Evolutionary conservation across 2,888 invertebrate species (phyloP).

Genomic region (Mantis religiosa): DNA sequence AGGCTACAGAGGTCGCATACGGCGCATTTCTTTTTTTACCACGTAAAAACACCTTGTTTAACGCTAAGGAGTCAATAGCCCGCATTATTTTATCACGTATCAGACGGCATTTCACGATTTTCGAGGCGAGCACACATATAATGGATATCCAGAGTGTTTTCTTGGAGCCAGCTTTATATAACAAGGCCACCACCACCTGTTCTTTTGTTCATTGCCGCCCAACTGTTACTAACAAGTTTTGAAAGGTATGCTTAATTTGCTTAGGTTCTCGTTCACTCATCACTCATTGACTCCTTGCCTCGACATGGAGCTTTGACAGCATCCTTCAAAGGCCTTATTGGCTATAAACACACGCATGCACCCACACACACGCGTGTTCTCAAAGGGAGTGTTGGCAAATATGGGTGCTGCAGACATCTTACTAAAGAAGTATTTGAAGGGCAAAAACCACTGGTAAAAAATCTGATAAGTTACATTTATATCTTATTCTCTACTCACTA

Average conservation of each 20-base stretch:
- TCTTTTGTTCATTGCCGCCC: not conserved
- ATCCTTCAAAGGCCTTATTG: not conserved
- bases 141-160: not conserved
- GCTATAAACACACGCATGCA: too few species aligned
- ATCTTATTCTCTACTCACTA: too few species aligned
- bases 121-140: not conserved
- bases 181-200: not conserved
- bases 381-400: too few species aligned
- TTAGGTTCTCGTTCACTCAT: not conserved
- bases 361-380: too few species aligned
- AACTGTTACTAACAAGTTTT: not conserved
- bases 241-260: not conserved
- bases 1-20: too few species aligned
- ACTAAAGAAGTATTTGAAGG: too few species aligned
- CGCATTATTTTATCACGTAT: slow-evolving; percentile 6
- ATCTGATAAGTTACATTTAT: too few species aligned
- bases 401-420: too few species aligned
- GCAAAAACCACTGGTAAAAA: too few species aligned
- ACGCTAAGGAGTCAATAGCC: slow-evolving; percentile 4
- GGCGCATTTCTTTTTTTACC: not conserved
- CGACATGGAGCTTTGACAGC: not conserved
- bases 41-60: not conserved
- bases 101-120: slow-evolving; percentile 5
- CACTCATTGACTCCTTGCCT: not conserved
- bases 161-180: not conserved